These are phyloP conservation scores for Acanthopleura granulata DNA, from an alignment of 2,888 invertebrate genomes.

Conservation along the genomic window DNA sequence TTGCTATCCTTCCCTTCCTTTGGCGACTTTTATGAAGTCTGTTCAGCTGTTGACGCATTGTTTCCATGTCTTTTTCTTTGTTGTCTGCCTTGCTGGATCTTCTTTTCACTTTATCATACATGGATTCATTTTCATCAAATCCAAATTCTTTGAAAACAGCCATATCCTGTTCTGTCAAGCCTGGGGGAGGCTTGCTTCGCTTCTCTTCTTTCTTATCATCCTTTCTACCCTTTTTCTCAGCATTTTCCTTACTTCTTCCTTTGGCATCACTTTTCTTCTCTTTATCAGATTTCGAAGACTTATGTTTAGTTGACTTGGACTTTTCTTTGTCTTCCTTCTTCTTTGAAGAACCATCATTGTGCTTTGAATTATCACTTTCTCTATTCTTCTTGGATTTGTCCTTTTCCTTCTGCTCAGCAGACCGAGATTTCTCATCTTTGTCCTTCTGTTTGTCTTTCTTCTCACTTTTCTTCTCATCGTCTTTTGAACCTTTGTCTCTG, in stretches of 20 bases:
- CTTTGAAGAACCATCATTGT: conserved; percentile 30
- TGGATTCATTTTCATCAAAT: conserved; percentile 85
- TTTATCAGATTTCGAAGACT: conserved; percentile 31
- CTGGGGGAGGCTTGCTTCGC: conserved; percentile 12
- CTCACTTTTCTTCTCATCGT: conserved; percentile 42
- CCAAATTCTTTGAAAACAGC: conserved; percentile 69
- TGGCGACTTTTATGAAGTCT: conserved; percentile 49
- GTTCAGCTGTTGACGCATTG: conserved; percentile 42
- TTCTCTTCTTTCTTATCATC: conserved; percentile 37
- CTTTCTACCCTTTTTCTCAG: conserved; percentile 35
- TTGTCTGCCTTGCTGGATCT: conserved; percentile 49
- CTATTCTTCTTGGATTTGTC: conserved; percentile 26
- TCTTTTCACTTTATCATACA: conserved; percentile 87
- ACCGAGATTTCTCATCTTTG: conserved; percentile 24
- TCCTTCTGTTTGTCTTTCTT: conserved; percentile 48
- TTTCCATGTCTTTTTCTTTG: conserved; percentile 68
- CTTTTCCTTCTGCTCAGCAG: background rate
- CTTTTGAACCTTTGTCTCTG: conserved; percentile 27
- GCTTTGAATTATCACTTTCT: conserved; percentile 34
- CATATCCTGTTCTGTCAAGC: conserved; percentile 19
- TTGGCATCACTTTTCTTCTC: conserved; percentile 28
- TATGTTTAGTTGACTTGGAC: conserved; percentile 20
- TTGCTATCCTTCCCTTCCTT: conserved; percentile 44
- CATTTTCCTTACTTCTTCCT: conserved; percentile 32
- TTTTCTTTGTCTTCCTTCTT: conserved; percentile 28